A percentile compares a stretch with the other conserved stretches of the same genome.
Conservation (phyloP, 2,888 invertebrate species). For the Tanytarsus gracilentus region DNA sequence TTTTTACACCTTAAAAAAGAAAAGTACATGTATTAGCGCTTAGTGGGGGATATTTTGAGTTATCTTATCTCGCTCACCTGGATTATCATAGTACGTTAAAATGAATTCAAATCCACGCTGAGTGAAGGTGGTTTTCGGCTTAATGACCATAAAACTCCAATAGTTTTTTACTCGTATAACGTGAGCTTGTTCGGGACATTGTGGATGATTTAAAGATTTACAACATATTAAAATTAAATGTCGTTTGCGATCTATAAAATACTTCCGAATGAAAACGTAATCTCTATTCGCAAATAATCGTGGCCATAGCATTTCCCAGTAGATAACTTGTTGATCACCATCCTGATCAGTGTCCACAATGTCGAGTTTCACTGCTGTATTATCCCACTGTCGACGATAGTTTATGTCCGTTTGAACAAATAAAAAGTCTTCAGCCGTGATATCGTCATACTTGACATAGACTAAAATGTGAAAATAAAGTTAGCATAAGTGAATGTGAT, state of each 20-base stretch:
- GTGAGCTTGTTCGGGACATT: constrained; percentile 55
- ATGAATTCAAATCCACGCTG: constrained; percentile 61
- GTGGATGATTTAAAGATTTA: constrained; percentile 59
- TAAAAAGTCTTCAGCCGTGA: constrained; percentile 68
- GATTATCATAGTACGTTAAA: constrained; percentile 81
- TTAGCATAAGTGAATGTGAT: not conserved
- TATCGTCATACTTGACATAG: constrained; percentile 71
- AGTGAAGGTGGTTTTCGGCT: constrained; percentile 45
- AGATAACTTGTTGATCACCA: constrained; percentile 61
- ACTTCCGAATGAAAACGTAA: constrained; percentile 72
- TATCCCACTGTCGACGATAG: constrained; percentile 71
- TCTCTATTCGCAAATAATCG: constrained; percentile 75
- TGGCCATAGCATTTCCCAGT: constrained; percentile 87
- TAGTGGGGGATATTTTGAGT: no score
- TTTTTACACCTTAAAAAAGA: constrained; percentile 40
- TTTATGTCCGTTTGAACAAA: constrained; percentile 72
- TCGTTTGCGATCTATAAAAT: constrained; percentile 48
- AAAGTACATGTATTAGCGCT: no score
- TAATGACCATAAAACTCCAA: constrained; percentile 80
- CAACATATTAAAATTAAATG: constrained; percentile 58
- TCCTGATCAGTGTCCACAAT: constrained; percentile 58
- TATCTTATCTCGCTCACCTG: no score
- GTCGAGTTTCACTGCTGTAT: constrained; percentile 59
- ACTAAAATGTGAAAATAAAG: constrained; percentile 43
- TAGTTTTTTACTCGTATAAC: constrained; percentile 69